A percentile compares a stretch with the other conserved stretches of the same genome.
Evolutionary conservation across 2,113 vertebrate species (phyloP).

Genomic region (Podiceps cristatus): DNA sequence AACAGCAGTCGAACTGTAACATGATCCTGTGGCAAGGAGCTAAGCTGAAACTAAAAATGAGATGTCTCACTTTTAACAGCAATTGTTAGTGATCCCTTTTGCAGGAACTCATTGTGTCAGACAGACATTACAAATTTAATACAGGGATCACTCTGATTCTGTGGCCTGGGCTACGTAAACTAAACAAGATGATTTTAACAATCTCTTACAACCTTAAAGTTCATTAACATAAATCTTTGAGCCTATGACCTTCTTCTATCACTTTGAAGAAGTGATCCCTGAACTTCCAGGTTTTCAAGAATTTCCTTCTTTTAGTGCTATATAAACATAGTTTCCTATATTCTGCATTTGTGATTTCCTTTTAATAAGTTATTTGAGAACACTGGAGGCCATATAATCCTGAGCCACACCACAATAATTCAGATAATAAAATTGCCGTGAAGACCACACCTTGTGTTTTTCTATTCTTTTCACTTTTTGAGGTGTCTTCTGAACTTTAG

Average conservation of each 20-base stretch:
- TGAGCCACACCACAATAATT: not conserved
- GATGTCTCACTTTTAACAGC: not conserved
- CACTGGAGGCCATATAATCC: not conserved
- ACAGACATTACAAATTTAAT: not conserved
- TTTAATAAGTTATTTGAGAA: not conserved
- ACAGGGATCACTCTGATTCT: not conserved
- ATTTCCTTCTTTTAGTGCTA: not conserved
- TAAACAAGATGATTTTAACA: not conserved
- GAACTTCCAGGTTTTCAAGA: not conserved
- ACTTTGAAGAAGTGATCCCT: not conserved
- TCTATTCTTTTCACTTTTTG: rapidly evolving
- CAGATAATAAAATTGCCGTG: not conserved
- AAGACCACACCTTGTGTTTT: not conserved
- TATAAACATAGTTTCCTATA: not conserved
- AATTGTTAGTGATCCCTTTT: not conserved
- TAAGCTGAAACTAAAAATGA: not conserved
- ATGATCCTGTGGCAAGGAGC: not conserved
- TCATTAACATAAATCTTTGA: not conserved
- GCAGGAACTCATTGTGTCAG: not conserved
- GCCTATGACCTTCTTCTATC: not conserved
- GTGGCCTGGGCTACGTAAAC: not conserved
- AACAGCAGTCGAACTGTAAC: not conserved
- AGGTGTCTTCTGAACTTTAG: not conserved
- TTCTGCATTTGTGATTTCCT: not conserved
- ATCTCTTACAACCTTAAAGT: not conserved